Conservation (phyloP, 2,113 vertebrate species). For the Enhydra lutris region DNA sequence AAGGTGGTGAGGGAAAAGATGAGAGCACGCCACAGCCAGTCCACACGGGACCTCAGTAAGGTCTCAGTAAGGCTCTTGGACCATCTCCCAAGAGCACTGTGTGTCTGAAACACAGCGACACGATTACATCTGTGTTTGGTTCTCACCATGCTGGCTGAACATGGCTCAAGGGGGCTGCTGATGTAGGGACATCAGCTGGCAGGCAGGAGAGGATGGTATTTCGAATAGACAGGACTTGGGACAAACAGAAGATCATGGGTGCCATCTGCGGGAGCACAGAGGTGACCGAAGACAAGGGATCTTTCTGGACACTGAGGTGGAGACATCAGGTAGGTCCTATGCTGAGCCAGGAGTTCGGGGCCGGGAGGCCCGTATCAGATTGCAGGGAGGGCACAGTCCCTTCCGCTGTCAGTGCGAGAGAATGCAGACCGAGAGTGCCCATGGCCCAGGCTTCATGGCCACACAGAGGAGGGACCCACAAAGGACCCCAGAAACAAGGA, state of each 20-base stretch:
- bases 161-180: not conserved
- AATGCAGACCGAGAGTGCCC: not conserved
- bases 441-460: not conserved
- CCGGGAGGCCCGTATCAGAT: not conserved
- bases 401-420: not conserved
- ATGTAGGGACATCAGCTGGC: not conserved
- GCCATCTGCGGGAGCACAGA: accelerated
- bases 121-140: not conserved
- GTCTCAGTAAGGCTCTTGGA: not conserved
- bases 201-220: not conserved
- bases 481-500: not conserved
- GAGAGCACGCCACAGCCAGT: not conserved
- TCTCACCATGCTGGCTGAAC: not conserved
- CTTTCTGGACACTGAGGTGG: not conserved
- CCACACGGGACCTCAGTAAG: not conserved
- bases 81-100: not conserved
- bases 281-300: not conserved
- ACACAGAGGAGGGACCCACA: too few relatives aligned
- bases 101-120: not conserved
- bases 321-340: not conserved
- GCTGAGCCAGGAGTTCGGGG: not conserved
- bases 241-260: not conserved
- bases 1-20: not conserved
- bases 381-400: not conserved
- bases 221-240: not conserved